phyloP scores from a whole-genome alignment of 1,140 invertebrate genomes.

The Steinernema khuongi region DNA sequence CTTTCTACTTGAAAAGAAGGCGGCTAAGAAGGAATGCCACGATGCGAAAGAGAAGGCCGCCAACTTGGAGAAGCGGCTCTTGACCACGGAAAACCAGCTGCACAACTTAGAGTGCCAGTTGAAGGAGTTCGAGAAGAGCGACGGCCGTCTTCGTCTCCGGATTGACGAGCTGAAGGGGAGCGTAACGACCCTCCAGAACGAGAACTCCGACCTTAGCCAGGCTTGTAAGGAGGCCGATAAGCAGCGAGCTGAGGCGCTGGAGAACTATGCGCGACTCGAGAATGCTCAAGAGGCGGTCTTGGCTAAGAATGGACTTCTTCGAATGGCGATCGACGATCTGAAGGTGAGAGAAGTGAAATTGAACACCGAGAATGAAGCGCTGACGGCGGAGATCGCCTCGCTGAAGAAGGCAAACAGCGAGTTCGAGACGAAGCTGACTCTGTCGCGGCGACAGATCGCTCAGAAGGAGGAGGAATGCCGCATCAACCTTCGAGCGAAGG shows the following conservation, averaged over 20 bases:
- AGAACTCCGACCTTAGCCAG: neutral
- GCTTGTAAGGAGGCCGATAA: neutral
- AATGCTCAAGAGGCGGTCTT: neutral
- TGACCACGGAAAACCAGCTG: neutral
- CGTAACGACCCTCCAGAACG: neutral
- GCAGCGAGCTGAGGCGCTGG: neutral
- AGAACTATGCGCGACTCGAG: neutral
- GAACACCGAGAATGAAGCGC: constrained; percentile 68
- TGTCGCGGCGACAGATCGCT: neutral
- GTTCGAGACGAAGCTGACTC: neutral
- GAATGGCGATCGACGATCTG: neutral
- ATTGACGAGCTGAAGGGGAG: neutral
- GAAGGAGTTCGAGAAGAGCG: neutral
- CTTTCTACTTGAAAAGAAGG: neutral
- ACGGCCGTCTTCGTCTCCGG: neutral
- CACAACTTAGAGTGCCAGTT: neutral
- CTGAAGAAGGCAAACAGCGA: neutral
- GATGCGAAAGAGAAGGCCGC: neutral
- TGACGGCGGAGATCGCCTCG: neutral
- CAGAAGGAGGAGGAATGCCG: neutral
- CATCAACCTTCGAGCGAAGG: neutral
- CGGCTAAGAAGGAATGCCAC: neutral
- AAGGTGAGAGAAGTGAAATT: neutral
- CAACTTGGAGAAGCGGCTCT: neutral
- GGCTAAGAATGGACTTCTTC: neutral